Evolutionary conservation across 2,797 vertebrate genomes (phyloP).

Genomic region (Lacerta agilis): DNA sequence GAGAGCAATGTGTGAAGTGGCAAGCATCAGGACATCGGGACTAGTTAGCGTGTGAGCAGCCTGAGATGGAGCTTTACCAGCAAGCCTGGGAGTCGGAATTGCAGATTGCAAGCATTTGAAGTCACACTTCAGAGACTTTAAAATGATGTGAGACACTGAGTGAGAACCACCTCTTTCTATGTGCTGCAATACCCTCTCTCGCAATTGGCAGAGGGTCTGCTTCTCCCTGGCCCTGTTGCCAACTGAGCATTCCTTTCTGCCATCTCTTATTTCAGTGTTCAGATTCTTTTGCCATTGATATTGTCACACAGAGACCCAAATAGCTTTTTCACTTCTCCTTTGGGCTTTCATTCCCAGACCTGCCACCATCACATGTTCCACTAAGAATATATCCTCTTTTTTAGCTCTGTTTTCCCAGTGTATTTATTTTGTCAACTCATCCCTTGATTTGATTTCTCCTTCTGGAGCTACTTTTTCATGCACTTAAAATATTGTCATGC

Average conservation of each 20-base stretch:
- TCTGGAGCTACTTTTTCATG: background rate
- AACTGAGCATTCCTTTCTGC: background rate
- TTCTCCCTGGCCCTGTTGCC: background rate
- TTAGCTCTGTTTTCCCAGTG: background rate
- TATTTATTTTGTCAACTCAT: background rate
- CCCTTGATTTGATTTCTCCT: background rate
- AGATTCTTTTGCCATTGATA: background rate
- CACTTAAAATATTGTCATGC: background rate
- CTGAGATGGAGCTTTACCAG: background rate
- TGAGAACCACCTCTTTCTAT: background rate
- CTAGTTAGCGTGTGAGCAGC: background rate
- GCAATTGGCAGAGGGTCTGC: background rate
- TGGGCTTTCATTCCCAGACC: background rate
- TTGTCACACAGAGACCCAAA: background rate
- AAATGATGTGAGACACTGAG: conserved; percentile 10
- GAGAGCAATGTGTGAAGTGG: conserved; percentile 30
- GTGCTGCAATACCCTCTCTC: background rate
- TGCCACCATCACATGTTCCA: background rate
- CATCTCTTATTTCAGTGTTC: conserved; percentile 17
- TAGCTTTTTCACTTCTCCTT: background rate
- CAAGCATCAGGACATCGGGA: background rate
- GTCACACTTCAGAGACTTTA: conserved; percentile 17
- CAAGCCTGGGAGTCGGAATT: background rate
- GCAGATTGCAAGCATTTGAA: background rate
- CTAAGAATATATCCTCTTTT: background rate